Evolutionary conservation across 2,888 invertebrate species (phyloP).

Genomic region (Papilio gigon): DNA sequence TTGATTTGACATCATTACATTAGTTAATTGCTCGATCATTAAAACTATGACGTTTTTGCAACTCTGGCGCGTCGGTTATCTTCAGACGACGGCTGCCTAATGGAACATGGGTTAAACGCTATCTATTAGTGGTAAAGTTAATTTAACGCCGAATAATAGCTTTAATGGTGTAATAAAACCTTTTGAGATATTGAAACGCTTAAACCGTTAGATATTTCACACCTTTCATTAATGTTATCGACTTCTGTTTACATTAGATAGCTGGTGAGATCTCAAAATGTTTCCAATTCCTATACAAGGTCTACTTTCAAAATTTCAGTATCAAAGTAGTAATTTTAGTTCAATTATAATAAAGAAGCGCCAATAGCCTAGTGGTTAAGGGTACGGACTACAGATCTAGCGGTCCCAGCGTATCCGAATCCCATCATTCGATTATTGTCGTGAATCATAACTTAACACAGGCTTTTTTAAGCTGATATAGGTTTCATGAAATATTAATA

Average conservation of each 20-base stretch:
- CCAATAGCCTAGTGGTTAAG: too few species aligned
- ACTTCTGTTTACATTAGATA: slow-evolving; percentile 21
- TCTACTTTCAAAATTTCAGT: neutral
- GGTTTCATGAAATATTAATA: too few species aligned
- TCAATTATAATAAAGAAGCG: too few species aligned
- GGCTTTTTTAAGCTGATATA: too few species aligned
- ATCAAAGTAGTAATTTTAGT: neutral
- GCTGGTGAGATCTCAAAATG: neutral
- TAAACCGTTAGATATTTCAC: slow-evolving; percentile 16
- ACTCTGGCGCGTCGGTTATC: slow-evolving; percentile 28
- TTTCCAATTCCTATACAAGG: neutral
- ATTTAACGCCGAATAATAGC: slow-evolving; percentile 24
- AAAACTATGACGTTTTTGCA: slow-evolving; percentile 38
- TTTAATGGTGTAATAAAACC: slow-evolving; percentile 20
- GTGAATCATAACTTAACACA: too few species aligned
- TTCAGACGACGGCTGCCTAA: slow-evolving; percentile 7
- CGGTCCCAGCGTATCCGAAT: too few species aligned
- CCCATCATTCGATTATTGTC: too few species aligned
- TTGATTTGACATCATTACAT: slow-evolving; percentile 36
- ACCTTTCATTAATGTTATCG: slow-evolving; percentile 22
- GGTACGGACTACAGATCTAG: too few species aligned
- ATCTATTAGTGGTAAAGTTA: slow-evolving; percentile 24
- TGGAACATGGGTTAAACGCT: slow-evolving; percentile 17
- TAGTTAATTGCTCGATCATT: slow-evolving; percentile 36
- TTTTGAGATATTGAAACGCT: slow-evolving; percentile 11